Evolutionary conservation across 2,797 vertebrate species (phyloP).

Genomic region (Oryzias dopingdopingensis): DNA sequence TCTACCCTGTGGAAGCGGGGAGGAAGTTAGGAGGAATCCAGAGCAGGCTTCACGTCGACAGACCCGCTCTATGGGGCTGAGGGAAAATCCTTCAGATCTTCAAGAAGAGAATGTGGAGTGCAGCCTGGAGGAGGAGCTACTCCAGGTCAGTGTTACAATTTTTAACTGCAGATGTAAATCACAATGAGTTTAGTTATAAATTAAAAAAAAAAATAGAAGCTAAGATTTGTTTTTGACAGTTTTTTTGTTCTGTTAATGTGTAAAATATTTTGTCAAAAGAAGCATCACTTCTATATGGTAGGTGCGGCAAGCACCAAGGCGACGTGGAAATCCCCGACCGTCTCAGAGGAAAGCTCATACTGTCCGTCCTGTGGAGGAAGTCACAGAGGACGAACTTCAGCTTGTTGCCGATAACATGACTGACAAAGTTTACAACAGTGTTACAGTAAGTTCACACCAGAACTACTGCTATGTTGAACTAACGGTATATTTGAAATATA

Average conservation of each 20-base stretch:
- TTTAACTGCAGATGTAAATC: too few relatives aligned
- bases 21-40: slow-evolving; percentile 66
- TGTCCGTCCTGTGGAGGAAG: slow-evolving; percentile 72
- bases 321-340: slow-evolving; percentile 37
- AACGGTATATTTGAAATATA: too few relatives aligned
- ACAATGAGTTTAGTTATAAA: too few relatives aligned
- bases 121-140: slow-evolving; percentile 72
- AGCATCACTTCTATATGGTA: slow-evolving; percentile 19
- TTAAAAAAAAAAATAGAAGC: neutral
- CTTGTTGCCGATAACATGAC: slow-evolving; percentile 75
- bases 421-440: slow-evolving; percentile 76
- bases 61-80: slow-evolving; percentile 75
- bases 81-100: neutral
- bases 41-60: slow-evolving; percentile 64
- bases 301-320: slow-evolving; percentile 57
- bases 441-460: slow-evolving; percentile 57
- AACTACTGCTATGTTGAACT: neutral
- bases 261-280: too few relatives aligned
- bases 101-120: slow-evolving; percentile 61
- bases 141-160: slow-evolving; percentile 56
- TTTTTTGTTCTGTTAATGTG: too few relatives aligned
- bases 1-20: slow-evolving; percentile 29
- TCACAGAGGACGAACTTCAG: slow-evolving; percentile 76
- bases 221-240: too few relatives aligned
- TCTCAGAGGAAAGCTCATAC: slow-evolving; percentile 63